A percentile compares a stretch with the other conserved stretches of the same genome.
Conservation (phyloP, 2,888 invertebrate species). For the Lepidocyrtoides sp. region DNA sequence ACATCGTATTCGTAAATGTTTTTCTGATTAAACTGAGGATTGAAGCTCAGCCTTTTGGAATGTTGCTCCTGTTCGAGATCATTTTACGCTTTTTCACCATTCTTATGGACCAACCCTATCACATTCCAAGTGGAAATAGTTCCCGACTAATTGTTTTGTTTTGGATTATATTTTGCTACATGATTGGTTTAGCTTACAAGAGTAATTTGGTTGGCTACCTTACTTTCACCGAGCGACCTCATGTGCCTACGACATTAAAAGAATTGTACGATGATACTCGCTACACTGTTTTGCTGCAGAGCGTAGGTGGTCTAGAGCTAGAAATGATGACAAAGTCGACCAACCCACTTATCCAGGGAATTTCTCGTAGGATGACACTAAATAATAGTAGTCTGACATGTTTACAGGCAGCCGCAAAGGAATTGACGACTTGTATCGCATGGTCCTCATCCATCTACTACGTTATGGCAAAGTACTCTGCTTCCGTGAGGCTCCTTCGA, state of each 20-base stretch:
- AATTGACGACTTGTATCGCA: slow-evolving; percentile 22
- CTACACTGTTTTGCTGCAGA: slow-evolving; percentile 16
- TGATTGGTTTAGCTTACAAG: slow-evolving; percentile 60
- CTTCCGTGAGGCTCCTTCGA: neutral
- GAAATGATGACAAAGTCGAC: slow-evolving; percentile 29
- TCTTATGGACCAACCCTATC: slow-evolving; percentile 37
- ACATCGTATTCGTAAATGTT: neutral
- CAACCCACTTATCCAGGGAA: slow-evolving; percentile 52
- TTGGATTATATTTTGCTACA: slow-evolving; percentile 62
- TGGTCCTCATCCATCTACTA: neutral
- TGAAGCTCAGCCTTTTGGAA: neutral
- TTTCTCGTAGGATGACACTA: slow-evolving; percentile 37
- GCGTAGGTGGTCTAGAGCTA: slow-evolving; percentile 47
- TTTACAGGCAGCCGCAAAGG: slow-evolving; percentile 21
- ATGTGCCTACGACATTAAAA: slow-evolving; percentile 25
- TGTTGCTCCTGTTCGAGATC: neutral
- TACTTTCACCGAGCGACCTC: slow-evolving; percentile 32
- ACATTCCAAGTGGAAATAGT: neutral
- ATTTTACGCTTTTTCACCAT: slow-evolving; percentile 7
- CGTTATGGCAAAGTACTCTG: slow-evolving; percentile 31
- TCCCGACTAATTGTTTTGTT: neutral
- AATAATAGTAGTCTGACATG: neutral
- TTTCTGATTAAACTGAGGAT: slow-evolving; percentile 8
- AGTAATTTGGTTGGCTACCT: slow-evolving; percentile 52
- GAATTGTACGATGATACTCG: neutral